These are phyloP conservation scores for Myrmecophaga tridactyla DNA, from an alignment of 2,113 vertebrate genomes.

Conservation along the genomic window DNA sequence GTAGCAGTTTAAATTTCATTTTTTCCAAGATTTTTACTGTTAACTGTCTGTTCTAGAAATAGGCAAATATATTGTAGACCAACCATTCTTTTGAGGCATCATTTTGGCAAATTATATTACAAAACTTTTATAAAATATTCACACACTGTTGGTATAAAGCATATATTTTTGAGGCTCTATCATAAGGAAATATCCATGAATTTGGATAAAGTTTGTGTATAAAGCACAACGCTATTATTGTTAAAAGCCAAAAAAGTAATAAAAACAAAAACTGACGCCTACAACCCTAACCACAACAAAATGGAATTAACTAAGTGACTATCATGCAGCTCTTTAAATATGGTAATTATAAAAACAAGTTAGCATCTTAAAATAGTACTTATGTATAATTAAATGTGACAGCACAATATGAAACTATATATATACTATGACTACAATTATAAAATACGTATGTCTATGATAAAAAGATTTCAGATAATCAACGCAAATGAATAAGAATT, in stretches of 20 bases:
- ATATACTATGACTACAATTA: background rate
- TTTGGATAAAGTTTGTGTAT: background rate
- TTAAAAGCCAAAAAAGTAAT: conserved; percentile 14
- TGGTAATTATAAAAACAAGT: conserved; percentile 20
- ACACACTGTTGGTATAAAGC: background rate
- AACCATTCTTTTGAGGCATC: background rate
- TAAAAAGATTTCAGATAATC: conserved; percentile 17
- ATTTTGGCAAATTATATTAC: background rate
- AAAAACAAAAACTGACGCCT: background rate
- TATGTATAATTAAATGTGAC: conserved; percentile 37
- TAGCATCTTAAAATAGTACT: conserved; percentile 29
- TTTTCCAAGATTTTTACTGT: background rate
- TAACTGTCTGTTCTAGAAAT: background rate
- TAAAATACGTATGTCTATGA: background rate
- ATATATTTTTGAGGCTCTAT: background rate
- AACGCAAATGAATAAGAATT: background rate
- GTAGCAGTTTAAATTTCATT: background rate
- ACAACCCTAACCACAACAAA: background rate
- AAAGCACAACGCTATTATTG: background rate
- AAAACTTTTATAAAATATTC: background rate
- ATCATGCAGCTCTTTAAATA: background rate
- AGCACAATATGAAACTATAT: background rate
- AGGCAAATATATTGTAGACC: background rate
- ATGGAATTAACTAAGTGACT: background rate
- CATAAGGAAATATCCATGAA: background rate